These are phyloP conservation scores for Perizoma affinitatum DNA, from an alignment of 2,888 invertebrate species.

Conservation along the genomic window DNA sequence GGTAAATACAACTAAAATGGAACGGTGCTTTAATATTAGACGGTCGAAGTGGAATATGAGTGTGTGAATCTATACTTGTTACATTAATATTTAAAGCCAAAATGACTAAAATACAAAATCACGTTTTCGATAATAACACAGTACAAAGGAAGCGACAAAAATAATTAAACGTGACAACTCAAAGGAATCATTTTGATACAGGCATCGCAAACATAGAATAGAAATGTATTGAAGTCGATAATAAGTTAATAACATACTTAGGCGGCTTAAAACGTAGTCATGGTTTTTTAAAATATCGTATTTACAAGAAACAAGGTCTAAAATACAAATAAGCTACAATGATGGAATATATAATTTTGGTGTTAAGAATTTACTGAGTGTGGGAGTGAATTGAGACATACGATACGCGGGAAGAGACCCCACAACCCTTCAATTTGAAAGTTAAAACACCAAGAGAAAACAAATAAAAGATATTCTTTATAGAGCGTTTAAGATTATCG, in stretches of 20 bases:
- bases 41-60: neutral
- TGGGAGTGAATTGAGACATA: conserved; percentile 62
- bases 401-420: conserved; percentile 64
- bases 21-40: neutral
- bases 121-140: conserved; percentile 1
- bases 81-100: neutral
- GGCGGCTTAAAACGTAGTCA: neutral
- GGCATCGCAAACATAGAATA: conserved; percentile 43
- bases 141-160: conserved; percentile 26
- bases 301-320: conserved; percentile 24
- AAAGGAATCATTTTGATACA: conserved; percentile 48
- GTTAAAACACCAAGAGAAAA: conserved; percentile 59
- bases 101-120: neutral
- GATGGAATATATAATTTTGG: conserved; percentile 3
- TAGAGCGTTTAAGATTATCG: conserved; percentile 42
- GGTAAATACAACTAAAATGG: neutral
- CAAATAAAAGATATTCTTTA: conserved; percentile 48
- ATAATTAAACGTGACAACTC: conserved; percentile 36
- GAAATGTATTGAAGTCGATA: conserved; percentile 37
- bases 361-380: conserved; percentile 36
- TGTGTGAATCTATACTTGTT: neutral
- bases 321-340: conserved; percentile 9
- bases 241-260: conserved; percentile 7
- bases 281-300: conserved; percentile 10
- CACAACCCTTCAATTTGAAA: conserved; percentile 55